Conservation (phyloP, 2,113 vertebrate genomes). For the Apteryx owenii region DNA sequence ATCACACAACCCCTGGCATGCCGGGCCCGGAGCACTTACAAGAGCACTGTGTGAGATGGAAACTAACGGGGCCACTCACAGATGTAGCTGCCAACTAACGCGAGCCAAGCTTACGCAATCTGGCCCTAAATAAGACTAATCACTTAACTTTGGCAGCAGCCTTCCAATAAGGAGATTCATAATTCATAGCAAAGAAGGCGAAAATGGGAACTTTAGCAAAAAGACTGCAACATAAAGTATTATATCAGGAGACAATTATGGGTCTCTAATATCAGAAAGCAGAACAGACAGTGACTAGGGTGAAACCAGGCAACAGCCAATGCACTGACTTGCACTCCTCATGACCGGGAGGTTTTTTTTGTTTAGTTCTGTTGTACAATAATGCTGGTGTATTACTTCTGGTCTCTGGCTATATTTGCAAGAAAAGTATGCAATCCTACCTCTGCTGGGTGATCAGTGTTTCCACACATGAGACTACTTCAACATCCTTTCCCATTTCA, state of each 20-base stretch:
- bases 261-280: not conserved
- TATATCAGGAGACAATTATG: conserved; percentile 7
- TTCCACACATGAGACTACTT: conserved; percentile 46
- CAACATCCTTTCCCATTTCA: conserved; percentile 47
- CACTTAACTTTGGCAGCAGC: conserved; percentile 28
- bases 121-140: conserved; percentile 4
- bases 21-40: not conserved
- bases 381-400: not conserved
- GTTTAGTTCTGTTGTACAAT: not conserved
- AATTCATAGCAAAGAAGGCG: not conserved
- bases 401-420: conserved; percentile 7
- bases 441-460: conserved; percentile 50
- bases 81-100: not conserved
- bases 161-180: conserved; percentile 1
- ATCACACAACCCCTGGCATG: not conserved
- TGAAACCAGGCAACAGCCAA: conserved; percentile 17
- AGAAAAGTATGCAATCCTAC: conserved; percentile 44
- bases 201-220: not conserved
- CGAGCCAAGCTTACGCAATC: not conserved
- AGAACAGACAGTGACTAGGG: not conserved
- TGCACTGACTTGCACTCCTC: not conserved
- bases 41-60: not conserved
- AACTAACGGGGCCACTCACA: not conserved
- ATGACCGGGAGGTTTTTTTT: not conserved
- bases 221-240: not conserved